Evolutionary conservation across 1,140 invertebrate genomes (phyloP), one percentile per base, ranked within the genome.

Genomic region (Sipha flava): DNA sequence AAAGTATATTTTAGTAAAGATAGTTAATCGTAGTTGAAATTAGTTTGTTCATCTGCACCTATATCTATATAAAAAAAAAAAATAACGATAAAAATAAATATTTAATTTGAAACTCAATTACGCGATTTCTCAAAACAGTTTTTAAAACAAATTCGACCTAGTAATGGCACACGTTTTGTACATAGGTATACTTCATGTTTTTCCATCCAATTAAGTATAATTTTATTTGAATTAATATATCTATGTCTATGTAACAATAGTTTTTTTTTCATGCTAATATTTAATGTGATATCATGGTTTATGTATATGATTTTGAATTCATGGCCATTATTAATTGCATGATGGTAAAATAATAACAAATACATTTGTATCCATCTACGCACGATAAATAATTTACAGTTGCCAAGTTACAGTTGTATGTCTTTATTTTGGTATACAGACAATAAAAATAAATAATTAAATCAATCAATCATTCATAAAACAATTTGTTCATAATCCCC

Each of bases 381-480:
- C 21, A 66, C 12, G 64, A 66, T 66, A 66, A 21, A 66, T 66
- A 16, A 21, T 34, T 54, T 5, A 6, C 21, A 34, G 72, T 75
- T 75, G 72, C 72, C 72, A 75, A 75, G 72, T 75, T 75, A 75
- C 72, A 37, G 54, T 23, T 29, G 72, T 75, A 52, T 10, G 72
- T 57, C 21, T 47, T 72, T 72, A 72, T 72, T 72, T 72, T 16
- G 26, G 68, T 75, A 75, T 52, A 57, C 72, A 16, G 45, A 75
- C 47, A 54, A 54, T 31, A 49, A 75, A 75, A 75, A 75, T 54
- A 75, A 75, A 54, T 75, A 75, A 54, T 54, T 9, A 12, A 49
- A 54, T 75, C 72, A 23, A 75, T 40, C 49, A 49, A 72, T 31
- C 26, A 29, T 47, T 72, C 26, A 31, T 47, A 14, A 72, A n/a